Evolutionary conservation across 2,888 invertebrate genomes (phyloP), one percentile per base, ranked within the genome.

Genomic region (Caenorhabditis doughertyi): DNA sequence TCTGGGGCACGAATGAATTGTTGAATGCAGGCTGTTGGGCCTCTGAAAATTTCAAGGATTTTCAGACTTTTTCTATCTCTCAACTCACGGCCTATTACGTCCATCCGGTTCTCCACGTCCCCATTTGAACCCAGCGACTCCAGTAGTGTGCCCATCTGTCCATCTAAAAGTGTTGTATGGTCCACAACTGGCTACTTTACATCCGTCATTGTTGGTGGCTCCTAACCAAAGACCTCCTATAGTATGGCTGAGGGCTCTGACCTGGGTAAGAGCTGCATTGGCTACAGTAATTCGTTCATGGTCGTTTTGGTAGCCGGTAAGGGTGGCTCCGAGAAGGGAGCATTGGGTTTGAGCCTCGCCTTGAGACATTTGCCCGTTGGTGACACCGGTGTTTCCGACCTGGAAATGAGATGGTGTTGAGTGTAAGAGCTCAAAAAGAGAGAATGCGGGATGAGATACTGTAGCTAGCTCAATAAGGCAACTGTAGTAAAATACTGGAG

Each of bases 131-230:
- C 60, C 60, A 0, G 1, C 60, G 8, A 11, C 27, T n/a, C 60
- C 60, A 9, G 60, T 60, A 2, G 60, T 60, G 7, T 60, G 60
- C 13, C 60, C 60, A 42, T 60, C 60, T 4, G 60, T 60, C 60
- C 60, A 60, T n/a, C 25, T 16, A n/a, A 25, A 60, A 9, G 60
- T 44, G n/a, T 25, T 25, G 7, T 25, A 60, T 5, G 42, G 60
- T 25, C 42, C 60, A 60, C 60, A 60, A 9, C 60, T 60, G n/a
- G 35, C 13, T n/a, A 42, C 39, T 25, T 16, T 7, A 18, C 44
- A 47, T 47, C 44, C 44, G 7, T n/a, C 11, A 18, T 18, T n/a
- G 9, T 58, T 58, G 3, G 58, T 58, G 1, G 58, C 58, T 13
- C 58, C 58, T 4, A 58, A 11, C 58, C 58, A 58, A 0, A 58